A percentile compares a stretch with the other conserved stretches of the same genome.
Evolutionary conservation across 2,797 vertebrate genomes (phyloP).

Genomic region (Sebastes dallii): DNA sequence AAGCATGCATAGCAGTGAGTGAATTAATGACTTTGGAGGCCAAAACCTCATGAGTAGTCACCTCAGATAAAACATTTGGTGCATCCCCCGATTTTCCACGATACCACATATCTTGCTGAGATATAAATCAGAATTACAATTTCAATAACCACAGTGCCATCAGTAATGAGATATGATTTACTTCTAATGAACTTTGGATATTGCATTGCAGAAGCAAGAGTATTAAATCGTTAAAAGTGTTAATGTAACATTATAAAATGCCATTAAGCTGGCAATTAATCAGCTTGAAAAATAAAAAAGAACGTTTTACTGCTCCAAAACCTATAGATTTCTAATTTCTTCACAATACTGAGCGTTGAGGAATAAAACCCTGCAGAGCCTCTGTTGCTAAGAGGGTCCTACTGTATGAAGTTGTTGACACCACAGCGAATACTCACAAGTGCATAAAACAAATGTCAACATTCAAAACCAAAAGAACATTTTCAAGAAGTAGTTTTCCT

Average conservation of each 20-base stretch:
- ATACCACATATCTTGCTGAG: slow-evolving; percentile 36
- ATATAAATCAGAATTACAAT: slow-evolving; percentile 76
- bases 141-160: slow-evolving; percentile 71
- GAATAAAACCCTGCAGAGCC: slow-evolving; percentile 13
- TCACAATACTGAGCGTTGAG: neutral
- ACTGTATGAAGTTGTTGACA: neutral
- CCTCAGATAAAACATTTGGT: slow-evolving; percentile 46
- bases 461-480: neutral
- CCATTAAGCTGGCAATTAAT: slow-evolving; percentile 78
- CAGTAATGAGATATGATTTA: slow-evolving; percentile 77
- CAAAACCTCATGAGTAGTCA: slow-evolving; percentile 18
- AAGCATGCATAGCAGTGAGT: neutral
- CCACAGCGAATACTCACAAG: neutral
- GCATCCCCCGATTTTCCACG: slow-evolving; percentile 33
- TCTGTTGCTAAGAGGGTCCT: slow-evolving; percentile 6
- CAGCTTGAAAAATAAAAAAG: slow-evolving; percentile 71
- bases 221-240: slow-evolving; percentile 78
- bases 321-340: slow-evolving; percentile 52
- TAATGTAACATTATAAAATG: slow-evolving; percentile 82
- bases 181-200: slow-evolving; percentile 81
- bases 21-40: slow-evolving; percentile 33
- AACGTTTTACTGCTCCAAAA: slow-evolving; percentile 63
- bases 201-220: slow-evolving; percentile 72
- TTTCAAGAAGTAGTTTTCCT: neutral
- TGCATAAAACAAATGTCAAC: neutral